Conservation (phyloP, 2,888 invertebrate genomes). For the Cylloceria caligata region DNA sequence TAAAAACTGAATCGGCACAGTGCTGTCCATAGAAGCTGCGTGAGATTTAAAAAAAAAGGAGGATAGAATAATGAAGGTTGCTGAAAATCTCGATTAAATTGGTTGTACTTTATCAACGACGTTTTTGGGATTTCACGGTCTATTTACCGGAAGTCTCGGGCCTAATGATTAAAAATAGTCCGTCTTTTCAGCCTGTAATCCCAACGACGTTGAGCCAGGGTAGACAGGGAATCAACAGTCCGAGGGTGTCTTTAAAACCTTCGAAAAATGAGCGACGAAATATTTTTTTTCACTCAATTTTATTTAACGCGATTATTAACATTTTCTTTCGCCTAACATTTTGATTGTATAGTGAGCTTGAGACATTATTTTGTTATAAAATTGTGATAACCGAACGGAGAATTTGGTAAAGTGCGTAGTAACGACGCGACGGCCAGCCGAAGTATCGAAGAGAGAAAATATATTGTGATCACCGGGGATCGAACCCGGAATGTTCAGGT, state of each 20-base stretch:
- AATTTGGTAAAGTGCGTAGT: too few relatives aligned
- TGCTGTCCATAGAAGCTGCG: neutral
- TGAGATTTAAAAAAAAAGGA: neutral
- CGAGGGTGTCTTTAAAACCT: constrained; percentile 15
- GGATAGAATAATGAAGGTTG: neutral
- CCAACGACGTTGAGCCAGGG: neutral
- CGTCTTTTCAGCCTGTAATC: constrained; percentile 11
- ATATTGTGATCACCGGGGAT: too few relatives aligned
- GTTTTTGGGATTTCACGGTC: constrained; percentile 19
- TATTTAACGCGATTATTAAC: neutral
- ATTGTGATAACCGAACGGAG: too few relatives aligned
- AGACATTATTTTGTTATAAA: neutral
- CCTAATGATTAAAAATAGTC: constrained; percentile 55
- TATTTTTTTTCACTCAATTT: constrained; percentile 24
- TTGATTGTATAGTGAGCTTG: neutral
- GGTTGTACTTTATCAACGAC: constrained; percentile 19
- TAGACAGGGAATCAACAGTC: constrained; percentile 17
- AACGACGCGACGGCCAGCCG: too few relatives aligned
- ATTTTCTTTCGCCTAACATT: constrained; percentile 2
- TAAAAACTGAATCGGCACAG: too few relatives aligned
- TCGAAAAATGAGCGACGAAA: constrained; percentile 4
- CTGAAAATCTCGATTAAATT: constrained; percentile 27
- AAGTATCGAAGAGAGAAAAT: too few relatives aligned
- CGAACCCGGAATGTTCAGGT: too few relatives aligned
- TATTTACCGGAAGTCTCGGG: constrained; percentile 18